phyloP scores from a whole-genome alignment of 1,140 invertebrate species.

The Cheumatopsyche charites region DNA sequence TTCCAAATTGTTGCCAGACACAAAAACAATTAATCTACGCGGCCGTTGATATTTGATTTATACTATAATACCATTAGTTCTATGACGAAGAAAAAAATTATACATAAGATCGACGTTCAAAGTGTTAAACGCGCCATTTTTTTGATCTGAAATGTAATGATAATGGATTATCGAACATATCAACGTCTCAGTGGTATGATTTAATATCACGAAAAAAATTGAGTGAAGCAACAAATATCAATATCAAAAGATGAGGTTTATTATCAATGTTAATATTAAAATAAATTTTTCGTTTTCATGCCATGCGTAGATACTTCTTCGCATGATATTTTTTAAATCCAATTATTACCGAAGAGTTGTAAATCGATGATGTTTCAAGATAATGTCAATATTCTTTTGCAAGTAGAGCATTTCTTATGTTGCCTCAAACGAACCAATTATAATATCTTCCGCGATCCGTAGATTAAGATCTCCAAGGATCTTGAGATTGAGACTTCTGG shows the following conservation, averaged over 20 bases:
- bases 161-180: background rate
- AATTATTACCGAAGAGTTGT: slow-evolving; percentile 20
- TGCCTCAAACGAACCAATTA: slow-evolving; percentile 29
- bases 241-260: too few relatives aligned
- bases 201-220: background rate
- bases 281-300: background rate
- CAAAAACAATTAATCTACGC: too few relatives aligned
- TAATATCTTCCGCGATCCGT: slow-evolving; percentile 24
- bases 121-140: background rate
- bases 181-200: slow-evolving; percentile 6
- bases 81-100: background rate
- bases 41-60: too few relatives aligned
- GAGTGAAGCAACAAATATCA: background rate
- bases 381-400: background rate
- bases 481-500: background rate
- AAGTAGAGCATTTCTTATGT: background rate
- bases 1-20: too few relatives aligned
- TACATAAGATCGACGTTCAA: background rate
- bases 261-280: too few relatives aligned
- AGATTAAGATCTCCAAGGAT: slow-evolving; percentile 10
- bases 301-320: too few relatives aligned
- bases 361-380: slow-evolving; percentile 18
- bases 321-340: background rate
- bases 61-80: background rate
- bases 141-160: background rate